A percentile compares a stretch with the other conserved stretches of the same genome.
phyloP scores from a whole-genome alignment of 2,888 invertebrate genomes.

The Choreutis nemorana region DNA sequence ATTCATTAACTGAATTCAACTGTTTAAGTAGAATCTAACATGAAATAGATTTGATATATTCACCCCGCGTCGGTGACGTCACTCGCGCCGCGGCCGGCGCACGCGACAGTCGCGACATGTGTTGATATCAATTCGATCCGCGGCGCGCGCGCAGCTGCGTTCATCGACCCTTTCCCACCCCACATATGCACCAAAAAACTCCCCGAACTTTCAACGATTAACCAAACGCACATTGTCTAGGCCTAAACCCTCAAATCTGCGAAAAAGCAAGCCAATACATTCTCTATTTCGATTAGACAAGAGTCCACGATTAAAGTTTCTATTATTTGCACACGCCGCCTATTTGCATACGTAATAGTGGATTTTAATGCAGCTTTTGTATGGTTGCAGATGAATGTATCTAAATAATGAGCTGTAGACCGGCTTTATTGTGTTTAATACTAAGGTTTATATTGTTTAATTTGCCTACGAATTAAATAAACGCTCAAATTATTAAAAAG shows the following conservation, averaged over 20 bases:
- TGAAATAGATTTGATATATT: too few relatives aligned
- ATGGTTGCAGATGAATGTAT: too few relatives aligned
- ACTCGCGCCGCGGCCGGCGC: slow-evolving; percentile 16
- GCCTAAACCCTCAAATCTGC: slow-evolving; percentile 23
- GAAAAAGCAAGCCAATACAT: too few relatives aligned
- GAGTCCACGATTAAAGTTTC: too few relatives aligned
- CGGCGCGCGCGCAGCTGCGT: slow-evolving; percentile 55
- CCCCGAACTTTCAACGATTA: slow-evolving; percentile 52
- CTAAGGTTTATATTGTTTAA: slow-evolving; percentile 13
- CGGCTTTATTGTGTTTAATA: slow-evolving; percentile 23
- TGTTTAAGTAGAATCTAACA: too few relatives aligned
- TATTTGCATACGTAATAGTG: slow-evolving; percentile 41
- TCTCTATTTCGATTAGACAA: too few relatives aligned
- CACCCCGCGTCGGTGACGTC: slow-evolving; percentile 5
- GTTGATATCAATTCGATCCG: slow-evolving; percentile 54
- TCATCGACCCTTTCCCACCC: slow-evolving; percentile 34
- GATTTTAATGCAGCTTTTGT: slow-evolving; percentile 37
- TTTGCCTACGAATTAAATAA: slow-evolving; percentile 4
- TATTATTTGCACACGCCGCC: slow-evolving; percentile 40
- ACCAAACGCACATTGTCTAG: slow-evolving; percentile 51
- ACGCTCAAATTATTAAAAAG: neutral
- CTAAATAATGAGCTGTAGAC: too few relatives aligned
- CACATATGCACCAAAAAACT: slow-evolving; percentile 33
- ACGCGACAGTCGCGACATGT: slow-evolving; percentile 35
- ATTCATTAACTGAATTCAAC: too few relatives aligned